These are phyloP conservation scores for Cataglyphis livida DNA, from an alignment of 2,888 invertebrate species.

Conservation along the genomic window DNA sequence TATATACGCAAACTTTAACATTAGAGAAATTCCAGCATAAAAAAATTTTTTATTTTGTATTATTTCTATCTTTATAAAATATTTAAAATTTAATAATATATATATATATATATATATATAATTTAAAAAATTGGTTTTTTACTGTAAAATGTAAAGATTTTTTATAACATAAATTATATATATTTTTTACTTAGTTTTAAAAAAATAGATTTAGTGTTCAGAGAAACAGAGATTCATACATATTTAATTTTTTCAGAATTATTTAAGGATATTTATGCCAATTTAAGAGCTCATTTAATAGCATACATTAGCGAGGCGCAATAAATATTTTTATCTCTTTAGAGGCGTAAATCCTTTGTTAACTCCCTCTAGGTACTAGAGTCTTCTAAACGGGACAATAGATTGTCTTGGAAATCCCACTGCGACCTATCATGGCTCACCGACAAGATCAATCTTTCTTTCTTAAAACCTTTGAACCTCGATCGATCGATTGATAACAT, in stretches of 20 bases:
- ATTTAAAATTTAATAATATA: not conserved
- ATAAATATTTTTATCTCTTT: constrained; percentile 71
- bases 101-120: not conserved
- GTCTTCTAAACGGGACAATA: constrained; percentile 49
- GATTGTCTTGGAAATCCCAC: constrained; percentile 60
- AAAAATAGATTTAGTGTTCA: not conserved
- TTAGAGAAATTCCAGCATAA: not conserved
- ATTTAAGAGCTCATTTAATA: constrained; percentile 14
- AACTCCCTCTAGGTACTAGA: constrained; percentile 55
- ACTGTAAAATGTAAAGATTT: not conserved
- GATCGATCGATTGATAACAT: constrained; percentile 43
- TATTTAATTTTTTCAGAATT: not conserved
- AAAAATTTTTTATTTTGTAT: not conserved
- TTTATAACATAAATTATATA: not conserved
- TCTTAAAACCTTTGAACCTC: constrained; percentile 31
- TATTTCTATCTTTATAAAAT: not conserved
- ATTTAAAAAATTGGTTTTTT: not conserved
- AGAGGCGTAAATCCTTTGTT: constrained; percentile 60
- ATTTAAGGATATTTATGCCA: not conserved
- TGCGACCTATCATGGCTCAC: constrained; percentile 56
- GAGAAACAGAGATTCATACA: not conserved
- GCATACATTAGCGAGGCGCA: constrained; percentile 61
- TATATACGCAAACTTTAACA: not conserved
- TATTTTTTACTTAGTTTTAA: not conserved
- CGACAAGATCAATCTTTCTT: constrained; percentile 47